Evolutionary conservation across 35 echinoderm and acorn worm species (phyloP).

Genomic region (Apostichopus californicus): DNA sequence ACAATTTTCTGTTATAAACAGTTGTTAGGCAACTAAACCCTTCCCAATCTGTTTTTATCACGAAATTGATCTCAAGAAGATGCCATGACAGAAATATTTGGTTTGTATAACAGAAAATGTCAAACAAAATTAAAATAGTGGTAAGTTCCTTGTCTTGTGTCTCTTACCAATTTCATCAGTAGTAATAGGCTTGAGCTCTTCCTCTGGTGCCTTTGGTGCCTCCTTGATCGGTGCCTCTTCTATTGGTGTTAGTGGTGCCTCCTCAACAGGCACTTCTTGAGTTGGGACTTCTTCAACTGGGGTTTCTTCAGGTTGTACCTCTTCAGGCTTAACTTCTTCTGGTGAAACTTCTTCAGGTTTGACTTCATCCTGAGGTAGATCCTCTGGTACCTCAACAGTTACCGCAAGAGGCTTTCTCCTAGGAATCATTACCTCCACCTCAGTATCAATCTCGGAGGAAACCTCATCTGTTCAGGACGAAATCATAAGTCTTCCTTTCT

Average conservation of each 20-base stretch:
- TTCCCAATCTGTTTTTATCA: no score
- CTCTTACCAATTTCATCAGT: background rate
- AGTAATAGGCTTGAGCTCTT: slow-evolving; percentile 14
- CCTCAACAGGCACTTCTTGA: slow-evolving; percentile 9
- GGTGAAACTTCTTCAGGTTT: slow-evolving; percentile 41
- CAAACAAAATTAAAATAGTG: no score
- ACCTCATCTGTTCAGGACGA: slow-evolving; percentile 58
- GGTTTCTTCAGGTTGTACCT: slow-evolving; percentile 18
- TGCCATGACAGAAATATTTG: no score
- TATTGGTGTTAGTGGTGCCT: slow-evolving; percentile 2
- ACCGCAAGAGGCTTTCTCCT: slow-evolving; percentile 40
- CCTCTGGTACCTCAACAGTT: slow-evolving; percentile 67
- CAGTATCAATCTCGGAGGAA: slow-evolving; percentile 70
- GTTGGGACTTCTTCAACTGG: slow-evolving; percentile 45
- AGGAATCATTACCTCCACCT: slow-evolving; percentile 61
- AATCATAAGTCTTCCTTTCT: no score
- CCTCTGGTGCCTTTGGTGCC: slow-evolving; percentile 22
- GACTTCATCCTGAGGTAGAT: slow-evolving; percentile 32
- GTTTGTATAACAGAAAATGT: no score
- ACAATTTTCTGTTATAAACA: no score
- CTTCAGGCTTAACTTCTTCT: slow-evolving; percentile 50
- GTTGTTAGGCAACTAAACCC: no score
- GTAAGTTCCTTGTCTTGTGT: background rate
- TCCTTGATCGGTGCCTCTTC: slow-evolving; percentile 56
- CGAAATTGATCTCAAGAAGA: no score